Percentiles rank a stretch among this genome's conserved stretches.
These are phyloP conservation scores for Sclerurus mexicanus DNA, from an alignment of 2,113 vertebrate species.

Conservation along the genomic window DNA sequence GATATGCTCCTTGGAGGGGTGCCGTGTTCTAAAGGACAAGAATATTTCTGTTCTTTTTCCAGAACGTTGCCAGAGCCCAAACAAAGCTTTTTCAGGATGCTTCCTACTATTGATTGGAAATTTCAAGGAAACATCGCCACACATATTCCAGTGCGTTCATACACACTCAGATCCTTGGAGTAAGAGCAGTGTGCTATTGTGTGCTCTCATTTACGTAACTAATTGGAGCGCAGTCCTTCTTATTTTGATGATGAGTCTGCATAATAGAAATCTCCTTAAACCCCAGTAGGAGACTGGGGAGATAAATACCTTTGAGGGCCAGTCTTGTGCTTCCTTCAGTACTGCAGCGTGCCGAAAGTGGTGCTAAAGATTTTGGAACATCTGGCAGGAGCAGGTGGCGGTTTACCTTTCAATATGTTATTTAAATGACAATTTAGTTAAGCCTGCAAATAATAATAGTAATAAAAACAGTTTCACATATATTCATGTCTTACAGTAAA, in stretches of 20 bases:
- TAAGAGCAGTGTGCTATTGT: background rate
- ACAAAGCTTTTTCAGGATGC: background rate
- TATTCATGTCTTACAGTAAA: background rate
- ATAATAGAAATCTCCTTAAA: background rate
- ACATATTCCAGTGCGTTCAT: rapidly evolving
- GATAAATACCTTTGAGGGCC: slow-evolving; percentile 5
- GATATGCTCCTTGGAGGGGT: background rate
- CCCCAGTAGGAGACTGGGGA: background rate
- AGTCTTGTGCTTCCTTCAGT: background rate
- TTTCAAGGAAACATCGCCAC: background rate
- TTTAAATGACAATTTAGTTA: slow-evolving; percentile 65
- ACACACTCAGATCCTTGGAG: background rate
- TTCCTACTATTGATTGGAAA: background rate
- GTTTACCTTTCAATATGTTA: slow-evolving; percentile 68
- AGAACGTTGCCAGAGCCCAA: background rate
- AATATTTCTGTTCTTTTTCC: background rate
- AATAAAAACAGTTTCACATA: slow-evolving; percentile 34
- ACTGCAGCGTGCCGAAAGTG: background rate
- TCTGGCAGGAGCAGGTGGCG: slow-evolving; percentile 66
- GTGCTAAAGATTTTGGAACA: slow-evolving; percentile 59
- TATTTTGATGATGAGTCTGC: background rate
- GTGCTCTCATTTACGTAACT: background rate
- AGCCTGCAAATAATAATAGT: slow-evolving; percentile 56
- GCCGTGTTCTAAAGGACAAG: background rate
- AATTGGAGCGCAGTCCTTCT: background rate